Conservation (phyloP, 2,113 vertebrate species). For the Phalacrocorax carbo region DNA sequence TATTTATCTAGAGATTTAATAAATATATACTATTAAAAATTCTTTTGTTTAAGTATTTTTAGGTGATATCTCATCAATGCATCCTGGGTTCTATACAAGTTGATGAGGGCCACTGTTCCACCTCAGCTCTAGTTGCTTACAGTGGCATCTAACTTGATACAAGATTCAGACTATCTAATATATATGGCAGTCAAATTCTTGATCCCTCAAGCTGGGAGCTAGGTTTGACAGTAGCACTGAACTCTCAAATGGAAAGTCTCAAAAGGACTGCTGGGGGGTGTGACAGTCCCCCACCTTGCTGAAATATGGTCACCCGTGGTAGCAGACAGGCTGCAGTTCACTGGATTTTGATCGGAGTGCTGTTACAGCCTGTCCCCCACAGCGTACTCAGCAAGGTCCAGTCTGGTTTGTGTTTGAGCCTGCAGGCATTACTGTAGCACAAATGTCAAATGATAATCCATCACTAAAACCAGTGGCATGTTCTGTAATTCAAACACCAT, state of each 20-base stretch:
- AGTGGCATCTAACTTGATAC: neutral
- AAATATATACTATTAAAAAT: neutral
- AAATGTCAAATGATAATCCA: neutral
- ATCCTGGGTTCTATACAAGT: neutral
- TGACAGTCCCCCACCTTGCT: neutral
- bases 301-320: neutral
- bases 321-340: fast-evolving
- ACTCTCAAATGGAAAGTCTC: neutral
- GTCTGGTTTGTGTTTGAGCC: neutral
- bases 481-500: neutral
- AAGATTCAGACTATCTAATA: neutral
- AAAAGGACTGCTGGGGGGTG: neutral
- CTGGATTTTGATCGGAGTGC: neutral
- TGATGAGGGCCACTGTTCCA: neutral
- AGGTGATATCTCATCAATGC: neutral
- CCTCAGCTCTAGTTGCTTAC: neutral
- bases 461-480: neutral
- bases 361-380: neutral
- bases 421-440: neutral
- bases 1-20: neutral
- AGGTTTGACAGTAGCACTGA: neutral
- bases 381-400: neutral
- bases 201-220: neutral
- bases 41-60: neutral
- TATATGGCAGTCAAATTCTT: neutral